Conservation (phyloP, 2,797 vertebrate species). For the Sarcoramphus papa region DNA sequence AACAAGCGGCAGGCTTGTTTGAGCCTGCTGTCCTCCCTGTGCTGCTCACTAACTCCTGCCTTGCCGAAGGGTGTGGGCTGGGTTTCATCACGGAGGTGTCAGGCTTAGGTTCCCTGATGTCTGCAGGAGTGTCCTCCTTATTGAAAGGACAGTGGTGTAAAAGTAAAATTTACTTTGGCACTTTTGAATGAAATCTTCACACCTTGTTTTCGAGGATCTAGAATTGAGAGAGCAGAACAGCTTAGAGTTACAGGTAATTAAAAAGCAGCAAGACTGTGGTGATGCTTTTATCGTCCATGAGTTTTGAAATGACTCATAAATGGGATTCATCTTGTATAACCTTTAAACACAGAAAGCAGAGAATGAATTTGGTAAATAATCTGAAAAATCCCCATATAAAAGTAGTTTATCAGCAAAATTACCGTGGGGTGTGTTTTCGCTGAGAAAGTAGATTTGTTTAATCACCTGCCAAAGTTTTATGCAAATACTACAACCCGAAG, state of each 20-base stretch:
- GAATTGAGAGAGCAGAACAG: neutral
- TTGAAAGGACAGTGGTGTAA: neutral
- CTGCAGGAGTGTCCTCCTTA: neutral
- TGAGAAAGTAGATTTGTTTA: constrained; percentile 43
- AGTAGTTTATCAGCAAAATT: constrained; percentile 32
- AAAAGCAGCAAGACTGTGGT: neutral
- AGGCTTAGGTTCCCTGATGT: neutral
- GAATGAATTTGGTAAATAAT: constrained; percentile 29
- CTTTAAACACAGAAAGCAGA: neutral
- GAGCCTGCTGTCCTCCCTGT: constrained; percentile 44
- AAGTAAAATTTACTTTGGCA: neutral
- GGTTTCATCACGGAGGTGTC: neutral
- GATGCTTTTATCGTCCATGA: neutral
- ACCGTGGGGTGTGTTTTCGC: constrained; percentile 20
- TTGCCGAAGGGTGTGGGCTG: constrained; percentile 25
- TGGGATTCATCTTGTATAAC: neutral
- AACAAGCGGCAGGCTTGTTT: constrained; percentile 28
- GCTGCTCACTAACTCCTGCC: constrained; percentile 22
- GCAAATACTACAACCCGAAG: constrained; percentile 37
- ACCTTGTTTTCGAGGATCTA: neutral
- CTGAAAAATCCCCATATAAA: neutral
- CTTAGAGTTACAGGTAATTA: neutral
- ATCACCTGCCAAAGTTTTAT: constrained; percentile 52
- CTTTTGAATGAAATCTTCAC: neutral
- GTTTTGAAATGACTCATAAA: constrained; percentile 14